These are phyloP conservation scores for Sebastes taczanowskii DNA, from an alignment of 2,797 vertebrate genomes.

Conservation along the genomic window DNA sequence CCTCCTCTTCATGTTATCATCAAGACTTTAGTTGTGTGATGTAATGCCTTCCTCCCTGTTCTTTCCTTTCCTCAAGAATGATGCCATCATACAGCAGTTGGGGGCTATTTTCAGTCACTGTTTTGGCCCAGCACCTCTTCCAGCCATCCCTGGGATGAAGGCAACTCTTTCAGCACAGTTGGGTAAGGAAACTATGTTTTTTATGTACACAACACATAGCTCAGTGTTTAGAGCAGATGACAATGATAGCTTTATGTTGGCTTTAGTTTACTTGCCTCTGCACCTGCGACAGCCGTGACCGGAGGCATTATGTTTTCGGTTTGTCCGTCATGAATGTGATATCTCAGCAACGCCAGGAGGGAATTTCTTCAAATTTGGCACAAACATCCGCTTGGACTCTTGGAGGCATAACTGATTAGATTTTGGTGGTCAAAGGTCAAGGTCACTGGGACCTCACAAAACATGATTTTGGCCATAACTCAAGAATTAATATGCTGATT, in stretches of 20 bases:
- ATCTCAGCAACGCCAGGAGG: no score
- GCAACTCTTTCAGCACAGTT: slow-evolving; percentile 90
- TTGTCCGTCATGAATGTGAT: no score
- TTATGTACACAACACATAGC: neutral
- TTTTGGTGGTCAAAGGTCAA: no score
- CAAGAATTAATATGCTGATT: no score
- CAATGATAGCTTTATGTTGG: neutral
- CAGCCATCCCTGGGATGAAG: slow-evolving; percentile 87
- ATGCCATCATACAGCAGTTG: slow-evolving; percentile 90
- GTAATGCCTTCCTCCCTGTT: neutral
- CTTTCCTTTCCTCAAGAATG: slow-evolving; percentile 82
- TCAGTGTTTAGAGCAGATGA: neutral
- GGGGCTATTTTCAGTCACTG: slow-evolving; percentile 92
- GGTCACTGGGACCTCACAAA: no score
- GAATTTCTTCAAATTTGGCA: no score
- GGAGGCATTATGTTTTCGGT: no score
- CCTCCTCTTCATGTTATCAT: neutral
- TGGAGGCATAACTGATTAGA: no score
- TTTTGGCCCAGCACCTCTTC: slow-evolving; percentile 91
- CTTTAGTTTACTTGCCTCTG: no score
- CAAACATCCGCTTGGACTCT: no score
- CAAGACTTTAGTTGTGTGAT: neutral
- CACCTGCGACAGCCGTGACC: no score
- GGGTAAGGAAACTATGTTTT: slow-evolving; percentile 56
- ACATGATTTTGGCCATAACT: no score